A percentile compares a stretch with the other conserved stretches of the same genome.
Evolutionary conservation across 2,888 invertebrate genomes (phyloP).

Genomic region (Torymus auratus): DNA sequence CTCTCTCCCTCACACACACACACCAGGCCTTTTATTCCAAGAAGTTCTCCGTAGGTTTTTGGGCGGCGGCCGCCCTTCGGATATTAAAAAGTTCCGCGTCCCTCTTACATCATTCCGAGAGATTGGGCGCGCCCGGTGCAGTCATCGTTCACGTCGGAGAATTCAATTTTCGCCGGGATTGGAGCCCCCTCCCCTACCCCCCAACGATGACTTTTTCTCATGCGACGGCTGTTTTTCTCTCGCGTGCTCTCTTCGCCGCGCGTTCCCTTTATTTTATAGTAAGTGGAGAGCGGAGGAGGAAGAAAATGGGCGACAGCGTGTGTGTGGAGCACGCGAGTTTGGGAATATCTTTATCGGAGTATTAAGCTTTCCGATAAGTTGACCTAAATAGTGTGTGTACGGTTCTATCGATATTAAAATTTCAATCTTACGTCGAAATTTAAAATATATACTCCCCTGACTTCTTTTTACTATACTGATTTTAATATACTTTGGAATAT

Average conservation of each 20-base stretch:
- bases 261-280: constrained; percentile 1
- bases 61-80: constrained; percentile 31
- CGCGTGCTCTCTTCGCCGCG: too few species aligned
- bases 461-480: too few species aligned
- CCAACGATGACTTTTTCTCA: constrained; percentile 11
- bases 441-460: too few species aligned
- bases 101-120: constrained; percentile 50
- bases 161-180: constrained; percentile 50
- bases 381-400: background rate
- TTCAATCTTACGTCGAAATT: too few species aligned
- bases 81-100: constrained; percentile 54
- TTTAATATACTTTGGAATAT: too few species aligned
- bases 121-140: constrained; percentile 29
- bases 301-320: too few species aligned
- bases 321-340: background rate
- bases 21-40: constrained; percentile 30
- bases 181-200: background rate
- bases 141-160: constrained; percentile 41
- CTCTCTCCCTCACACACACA: constrained; percentile 8
- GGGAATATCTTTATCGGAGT: constrained; percentile 25
- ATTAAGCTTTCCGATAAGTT: constrained; percentile 16
- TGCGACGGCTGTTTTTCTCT: background rate
- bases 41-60: constrained; percentile 23
- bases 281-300: too few species aligned
- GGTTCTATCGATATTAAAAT: background rate